Percentiles rank a stretch among this genome's conserved stretches.
These are phyloP conservation scores for Heliconius himera DNA, from an alignment of 1,140 invertebrate genomes.

Conservation along the genomic window DNA sequence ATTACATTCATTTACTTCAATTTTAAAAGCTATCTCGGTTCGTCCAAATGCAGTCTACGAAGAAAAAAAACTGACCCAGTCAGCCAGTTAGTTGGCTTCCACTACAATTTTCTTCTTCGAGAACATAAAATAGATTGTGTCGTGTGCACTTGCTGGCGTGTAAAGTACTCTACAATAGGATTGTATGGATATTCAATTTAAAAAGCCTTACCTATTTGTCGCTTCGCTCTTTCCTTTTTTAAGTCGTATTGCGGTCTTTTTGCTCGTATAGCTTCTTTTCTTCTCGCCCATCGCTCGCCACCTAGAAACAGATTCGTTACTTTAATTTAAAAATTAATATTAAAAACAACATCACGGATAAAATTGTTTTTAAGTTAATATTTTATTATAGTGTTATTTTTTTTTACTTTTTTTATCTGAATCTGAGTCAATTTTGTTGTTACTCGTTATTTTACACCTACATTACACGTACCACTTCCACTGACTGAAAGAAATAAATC, in stretches of 20 bases:
- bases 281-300: constrained; percentile 23
- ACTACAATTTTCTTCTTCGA: background rate
- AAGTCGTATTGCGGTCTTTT: constrained; percentile 28
- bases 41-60: background rate
- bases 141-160: background rate
- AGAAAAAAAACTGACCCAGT: background rate
- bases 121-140: constrained; percentile 2
- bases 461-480: too few species aligned
- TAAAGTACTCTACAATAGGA: background rate
- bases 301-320: constrained; percentile 12
- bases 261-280: constrained; percentile 30
- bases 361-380: too few species aligned
- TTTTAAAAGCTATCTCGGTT: background rate
- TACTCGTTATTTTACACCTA: too few species aligned
- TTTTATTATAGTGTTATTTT: too few species aligned
- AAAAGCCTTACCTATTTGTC: constrained; percentile 39
- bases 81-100: background rate
- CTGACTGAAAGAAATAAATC: too few species aligned
- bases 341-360: too few species aligned
- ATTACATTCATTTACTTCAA: too few species aligned
- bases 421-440: too few species aligned
- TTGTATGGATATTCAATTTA: background rate
- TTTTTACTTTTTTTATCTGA: too few species aligned
- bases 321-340: too few species aligned
- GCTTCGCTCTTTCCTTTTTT: constrained; percentile 35